A percentile compares a stretch with the other conserved stretches of the same genome.
Conservation (phyloP, 2,888 invertebrate genomes). For the Pasiphila rectangulata region DNA sequence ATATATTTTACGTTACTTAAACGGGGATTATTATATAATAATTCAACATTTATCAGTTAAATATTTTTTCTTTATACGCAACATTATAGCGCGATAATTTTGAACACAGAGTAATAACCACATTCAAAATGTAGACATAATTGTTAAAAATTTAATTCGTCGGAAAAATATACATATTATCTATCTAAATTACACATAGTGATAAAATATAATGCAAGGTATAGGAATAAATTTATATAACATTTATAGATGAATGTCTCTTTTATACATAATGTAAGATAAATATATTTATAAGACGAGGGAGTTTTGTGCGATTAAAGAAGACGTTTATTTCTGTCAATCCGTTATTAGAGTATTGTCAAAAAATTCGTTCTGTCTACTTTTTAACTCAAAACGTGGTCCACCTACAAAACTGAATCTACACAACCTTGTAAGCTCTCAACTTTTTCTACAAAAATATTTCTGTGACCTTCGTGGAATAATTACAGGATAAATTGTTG, state of each 20-base stretch:
- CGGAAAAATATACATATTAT: conserved; percentile 61
- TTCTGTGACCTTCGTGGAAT: neutral
- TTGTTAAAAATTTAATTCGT: conserved; percentile 58
- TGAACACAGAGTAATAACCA: conserved; percentile 73
- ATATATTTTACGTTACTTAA: conserved; percentile 32
- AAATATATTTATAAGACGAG: conserved; percentile 39
- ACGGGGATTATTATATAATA: conserved; percentile 27
- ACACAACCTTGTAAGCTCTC: conserved; percentile 76
- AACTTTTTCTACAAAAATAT: neutral
- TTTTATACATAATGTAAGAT: conserved; percentile 43
- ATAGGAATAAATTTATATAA: conserved; percentile 60
- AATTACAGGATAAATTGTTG: too few species aligned
- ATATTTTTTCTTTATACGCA: conserved; percentile 55
- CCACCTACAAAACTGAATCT: conserved; percentile 54
- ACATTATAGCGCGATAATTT: conserved; percentile 63
- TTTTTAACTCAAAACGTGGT: conserved; percentile 44
- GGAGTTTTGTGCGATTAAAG: conserved; percentile 68
- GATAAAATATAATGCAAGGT: conserved; percentile 55
- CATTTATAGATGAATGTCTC: conserved; percentile 53
- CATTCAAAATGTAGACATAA: conserved; percentile 71
- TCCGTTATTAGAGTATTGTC: conserved; percentile 68
- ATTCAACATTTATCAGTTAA: conserved; percentile 46
- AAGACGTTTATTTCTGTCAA: conserved; percentile 60
- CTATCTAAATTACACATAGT: conserved; percentile 44
- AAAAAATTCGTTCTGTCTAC: conserved; percentile 55